Conservation (phyloP, 2,888 invertebrate species). For the Melangyna quadrimaculata region DNA sequence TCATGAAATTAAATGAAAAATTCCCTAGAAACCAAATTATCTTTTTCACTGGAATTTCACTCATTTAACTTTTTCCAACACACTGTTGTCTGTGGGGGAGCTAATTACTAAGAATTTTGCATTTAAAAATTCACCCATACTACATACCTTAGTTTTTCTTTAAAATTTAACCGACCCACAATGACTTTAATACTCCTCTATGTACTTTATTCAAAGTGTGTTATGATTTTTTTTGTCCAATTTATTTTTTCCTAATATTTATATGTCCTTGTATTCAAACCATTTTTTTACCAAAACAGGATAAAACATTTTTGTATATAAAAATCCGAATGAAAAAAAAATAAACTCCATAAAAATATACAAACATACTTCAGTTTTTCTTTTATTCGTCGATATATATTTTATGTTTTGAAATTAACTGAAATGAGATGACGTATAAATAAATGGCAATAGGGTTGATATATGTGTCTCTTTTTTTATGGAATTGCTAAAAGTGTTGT, state of each 20-base stretch:
- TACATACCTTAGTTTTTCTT: no score
- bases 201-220: not conserved
- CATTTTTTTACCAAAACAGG: not conserved
- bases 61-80: no score
- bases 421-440: conserved; percentile 43
- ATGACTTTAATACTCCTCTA: no score
- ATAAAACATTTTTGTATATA: not conserved
- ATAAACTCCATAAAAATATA: not conserved
- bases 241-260: not conserved
- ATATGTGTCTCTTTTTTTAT: not conserved
- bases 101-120: no score
- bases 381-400: not conserved
- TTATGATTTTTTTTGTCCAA: not conserved
- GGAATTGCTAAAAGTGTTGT: not conserved
- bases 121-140: no score
- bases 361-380: not conserved
- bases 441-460: conserved; percentile 39
- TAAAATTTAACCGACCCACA: no score
- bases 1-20: no score
- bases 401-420: conserved; percentile 56
- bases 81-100: no score
- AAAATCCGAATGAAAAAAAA: not conserved
- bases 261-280: not conserved
- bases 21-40: no score
- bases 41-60: no score